Base-by-base conservation (phyloP, 2,113 vertebrate species). In the Paradisaea rubra region DNA sequence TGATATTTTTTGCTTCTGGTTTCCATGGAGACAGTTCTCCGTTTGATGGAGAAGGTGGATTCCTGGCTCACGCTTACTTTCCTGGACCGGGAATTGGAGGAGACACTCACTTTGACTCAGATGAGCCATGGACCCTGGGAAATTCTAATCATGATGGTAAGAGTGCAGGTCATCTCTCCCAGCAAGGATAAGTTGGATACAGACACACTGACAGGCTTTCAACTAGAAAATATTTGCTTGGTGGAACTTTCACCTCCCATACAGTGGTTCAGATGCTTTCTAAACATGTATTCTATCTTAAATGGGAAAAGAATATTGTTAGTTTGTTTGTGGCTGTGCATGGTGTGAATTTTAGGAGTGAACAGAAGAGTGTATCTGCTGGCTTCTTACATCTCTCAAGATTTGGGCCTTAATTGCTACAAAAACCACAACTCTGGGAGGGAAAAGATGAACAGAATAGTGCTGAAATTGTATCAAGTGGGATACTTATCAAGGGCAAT, bases 1-100 rank as follows among this genome's bases (percentile, higher is more conserved):
- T 99, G 99, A 99, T 99, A 96, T 99, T 99, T 98, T 99, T 99
- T 94, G 99, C 99, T 95, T 99, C 99, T 61, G 99, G 99, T 96
- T 99, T 99, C 98, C 99, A 99, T 72, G 99, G 99, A 8, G 99
- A 99, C 98, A 99, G 99, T 93, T 99, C 99, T 66, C 99, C 99
- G 0, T 99, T 99, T 88, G 99, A 99, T 65, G 99, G 99, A 20
- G 99, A 99, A 96, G 99, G 99, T 61, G 99, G 99, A 71, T 99
- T 99, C 96, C 97, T 99, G 89, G 99, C 99, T 87, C 99, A 99
- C 4, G 99, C 99, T 59, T 99, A 99, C 97, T 99, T 99, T 82
- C 99, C 99, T 44, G 99, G 99, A 59, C 99, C 99, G 1, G 99
- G 99, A 78, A 99, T 99, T 66, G 99, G 99, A 86, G 99, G 99